phyloP scores from a whole-genome alignment of 2,888 invertebrate species.

The Scotopteryx bipunctaria region DNA sequence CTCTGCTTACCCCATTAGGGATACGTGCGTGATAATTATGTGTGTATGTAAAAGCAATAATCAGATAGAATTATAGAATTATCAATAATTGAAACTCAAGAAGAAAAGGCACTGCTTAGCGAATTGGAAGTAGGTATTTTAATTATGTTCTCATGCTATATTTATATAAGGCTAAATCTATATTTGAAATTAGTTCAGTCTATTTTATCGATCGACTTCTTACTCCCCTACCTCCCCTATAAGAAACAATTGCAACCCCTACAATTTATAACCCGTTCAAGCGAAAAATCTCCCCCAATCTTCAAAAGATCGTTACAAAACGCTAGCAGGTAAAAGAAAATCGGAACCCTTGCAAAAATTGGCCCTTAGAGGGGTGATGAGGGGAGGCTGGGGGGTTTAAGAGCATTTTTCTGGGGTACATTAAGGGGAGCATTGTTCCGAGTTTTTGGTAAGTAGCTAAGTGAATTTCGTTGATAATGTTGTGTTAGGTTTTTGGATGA shows the following conservation, averaged over 20 bases:
- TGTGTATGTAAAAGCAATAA: too few species aligned
- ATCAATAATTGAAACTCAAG: too few species aligned
- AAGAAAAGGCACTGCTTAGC: too few species aligned
- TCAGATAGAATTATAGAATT: too few species aligned
- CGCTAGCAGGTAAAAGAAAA: constrained; percentile 71
- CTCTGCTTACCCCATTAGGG: too few species aligned
- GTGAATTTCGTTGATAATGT: constrained; percentile 68
- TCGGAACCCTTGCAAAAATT: constrained; percentile 73
- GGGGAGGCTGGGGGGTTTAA: constrained; percentile 43
- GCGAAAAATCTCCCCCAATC: constrained; percentile 57
- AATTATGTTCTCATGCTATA: too few species aligned
- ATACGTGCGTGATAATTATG: too few species aligned
- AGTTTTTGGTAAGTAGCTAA: constrained; percentile 67
- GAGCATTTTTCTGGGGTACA: constrained; percentile 66
- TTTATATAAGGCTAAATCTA: too few species aligned
- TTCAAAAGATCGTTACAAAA: constrained; percentile 58
- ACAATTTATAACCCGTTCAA: constrained; percentile 43
- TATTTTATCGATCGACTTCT: too few species aligned
- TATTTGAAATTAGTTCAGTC: too few species aligned
- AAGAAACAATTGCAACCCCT: constrained; percentile 38
- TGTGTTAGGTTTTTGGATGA: constrained; percentile 30
- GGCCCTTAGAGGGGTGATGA: constrained; percentile 48
- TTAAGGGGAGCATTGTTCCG: constrained; percentile 57
- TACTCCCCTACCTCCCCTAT: constrained; percentile 4
- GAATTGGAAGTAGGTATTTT: too few species aligned